Conservation (phyloP, 2,113 vertebrate genomes). For the Enhydra lutris region DNA sequence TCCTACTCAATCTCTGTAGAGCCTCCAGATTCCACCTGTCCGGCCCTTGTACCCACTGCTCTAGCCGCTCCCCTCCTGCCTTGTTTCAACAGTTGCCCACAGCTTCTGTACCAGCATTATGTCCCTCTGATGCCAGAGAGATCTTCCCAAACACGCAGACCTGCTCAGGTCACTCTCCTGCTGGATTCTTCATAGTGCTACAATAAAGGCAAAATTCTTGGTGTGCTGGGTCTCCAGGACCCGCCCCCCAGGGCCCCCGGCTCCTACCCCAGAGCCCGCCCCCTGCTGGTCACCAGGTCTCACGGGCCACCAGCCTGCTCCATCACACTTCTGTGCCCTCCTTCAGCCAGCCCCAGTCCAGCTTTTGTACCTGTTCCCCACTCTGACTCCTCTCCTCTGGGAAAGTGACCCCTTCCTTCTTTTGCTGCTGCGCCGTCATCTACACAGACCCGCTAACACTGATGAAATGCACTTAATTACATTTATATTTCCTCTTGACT, state of each 20-base stretch:
- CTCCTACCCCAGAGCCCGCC: no score
- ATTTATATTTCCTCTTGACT: neutral
- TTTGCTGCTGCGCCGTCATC: accelerated
- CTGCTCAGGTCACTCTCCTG: neutral
- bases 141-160: neutral
- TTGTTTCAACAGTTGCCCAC: neutral
- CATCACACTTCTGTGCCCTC: neutral
- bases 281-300: neutral
- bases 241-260: no score
- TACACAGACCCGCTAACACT: neutral
- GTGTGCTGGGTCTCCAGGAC: no score
- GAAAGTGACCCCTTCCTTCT: neutral
- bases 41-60: accelerated
- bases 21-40: neutral
- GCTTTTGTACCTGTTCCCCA: neutral
- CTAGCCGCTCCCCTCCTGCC: neutral
- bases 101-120: neutral
- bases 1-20: neutral
- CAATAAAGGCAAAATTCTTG: neutral
- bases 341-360: neutral
- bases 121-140: neutral
- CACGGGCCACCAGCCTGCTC: neutral
- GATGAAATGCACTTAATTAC: neutral
- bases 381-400: neutral
- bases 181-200: neutral